Evolutionary conservation across 2,113 vertebrate species (phyloP), one percentile per base, ranked within the genome.

Genomic region (Sporophila hypoxantha): DNA sequence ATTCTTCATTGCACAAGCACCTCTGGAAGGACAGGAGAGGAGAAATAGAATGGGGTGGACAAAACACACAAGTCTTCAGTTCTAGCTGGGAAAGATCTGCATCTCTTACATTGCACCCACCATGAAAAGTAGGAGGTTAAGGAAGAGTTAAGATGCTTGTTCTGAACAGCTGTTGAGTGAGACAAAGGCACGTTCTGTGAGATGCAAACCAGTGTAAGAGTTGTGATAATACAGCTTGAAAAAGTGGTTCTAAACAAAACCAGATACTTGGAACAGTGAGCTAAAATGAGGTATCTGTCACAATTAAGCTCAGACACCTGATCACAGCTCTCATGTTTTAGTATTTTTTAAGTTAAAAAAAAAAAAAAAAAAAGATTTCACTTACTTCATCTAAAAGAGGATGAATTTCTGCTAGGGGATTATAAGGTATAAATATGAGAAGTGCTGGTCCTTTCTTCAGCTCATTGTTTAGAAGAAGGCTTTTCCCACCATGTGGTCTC

Each of bases 381-480:
- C 97, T 98, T 91, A 99, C 99, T 98, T 99, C 98, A 76, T 97
- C 96, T 60, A 99, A 95, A 30, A 97, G 81, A 42, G 97, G 97
- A 75, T 97, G 97, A 67, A 87, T 94, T 82, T 97, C 93, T 12
- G 95, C 93, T 76, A 99, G 94, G 4, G 99, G 99, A 91, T 98
- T 92, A 52, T 99, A 98, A 17, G 98, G 98, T 79, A 99, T 92
- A 92, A 99, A 99, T 47, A 99, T 90, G 56, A 99, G 97, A 59
- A 99, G 97, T 6, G 99, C 99, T 1, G 99, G 98, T 55, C 99
- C 99, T 95, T 98, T 99, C 88, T 94, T 98, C 86, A 99, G 97
- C 90, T 99, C 99, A 4, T 96, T 97, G 88, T 99, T 98, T 65
- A 99, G 95, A 42, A 98, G 95, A 44, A 98, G 97, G 79, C 99